Conservation (phyloP, 2,113 vertebrate genomes). For the Strix aluco region DNA sequence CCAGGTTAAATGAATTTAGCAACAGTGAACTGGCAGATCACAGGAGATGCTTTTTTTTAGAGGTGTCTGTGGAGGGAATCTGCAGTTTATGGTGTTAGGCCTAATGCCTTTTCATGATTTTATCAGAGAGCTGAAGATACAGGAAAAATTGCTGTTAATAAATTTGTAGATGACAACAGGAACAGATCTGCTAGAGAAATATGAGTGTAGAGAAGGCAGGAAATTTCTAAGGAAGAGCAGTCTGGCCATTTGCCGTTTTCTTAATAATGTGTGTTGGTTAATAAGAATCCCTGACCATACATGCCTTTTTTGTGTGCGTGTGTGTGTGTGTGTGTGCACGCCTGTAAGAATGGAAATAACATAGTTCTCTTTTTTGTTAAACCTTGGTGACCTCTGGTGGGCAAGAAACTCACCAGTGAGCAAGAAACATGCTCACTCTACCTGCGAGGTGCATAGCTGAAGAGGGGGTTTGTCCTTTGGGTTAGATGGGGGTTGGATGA, state of each 20-base stretch:
- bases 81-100: not conserved
- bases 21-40: not conserved
- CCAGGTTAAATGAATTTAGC: not conserved
- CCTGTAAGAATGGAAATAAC: not conserved
- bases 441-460: not conserved
- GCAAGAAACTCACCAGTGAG: too few species aligned
- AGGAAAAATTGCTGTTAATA: not conserved
- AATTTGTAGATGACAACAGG: not conserved
- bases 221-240: not conserved
- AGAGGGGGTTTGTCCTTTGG: not conserved
- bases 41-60: not conserved
- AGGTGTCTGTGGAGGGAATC: not conserved
- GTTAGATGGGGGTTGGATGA: not conserved
- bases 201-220: not conserved
- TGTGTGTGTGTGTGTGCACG: too few species aligned
- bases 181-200: not conserved
- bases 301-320: fast-evolving
- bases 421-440: not conserved
- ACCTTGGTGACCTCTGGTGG: not conserved
- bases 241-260: not conserved
- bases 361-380: not conserved
- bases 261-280: not conserved
- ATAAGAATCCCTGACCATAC: not conserved
- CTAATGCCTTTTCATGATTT: not conserved
- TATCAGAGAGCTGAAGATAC: not conserved